phyloP scores from a whole-genome alignment of 2,888 invertebrate genomes.

The Cataglyphis albicans region DNA sequence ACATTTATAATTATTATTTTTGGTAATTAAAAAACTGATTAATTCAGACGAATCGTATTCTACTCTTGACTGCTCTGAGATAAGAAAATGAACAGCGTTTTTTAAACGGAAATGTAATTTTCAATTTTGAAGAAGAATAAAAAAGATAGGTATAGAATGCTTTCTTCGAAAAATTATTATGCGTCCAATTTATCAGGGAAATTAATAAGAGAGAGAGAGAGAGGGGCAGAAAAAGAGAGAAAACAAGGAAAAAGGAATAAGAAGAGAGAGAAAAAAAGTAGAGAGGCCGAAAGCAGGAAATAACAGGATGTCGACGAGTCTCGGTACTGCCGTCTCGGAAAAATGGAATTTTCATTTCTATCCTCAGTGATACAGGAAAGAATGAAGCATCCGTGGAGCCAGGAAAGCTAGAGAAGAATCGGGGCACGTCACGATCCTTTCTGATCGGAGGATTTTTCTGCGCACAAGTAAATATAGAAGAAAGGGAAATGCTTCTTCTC shows the following conservation, averaged over 20 bases:
- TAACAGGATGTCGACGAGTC: slow-evolving; percentile 18
- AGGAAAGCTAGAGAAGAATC: slow-evolving; percentile 14
- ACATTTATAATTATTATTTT: not conserved
- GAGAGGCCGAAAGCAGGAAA: slow-evolving; percentile 27
- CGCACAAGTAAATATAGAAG: slow-evolving; percentile 19
- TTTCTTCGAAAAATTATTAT: slow-evolving; percentile 1
- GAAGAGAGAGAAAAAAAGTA: not conserved
- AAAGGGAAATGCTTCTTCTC: slow-evolving; percentile 13
- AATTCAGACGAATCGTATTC: not conserved
- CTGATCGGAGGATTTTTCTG: slow-evolving; percentile 17
- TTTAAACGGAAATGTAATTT: not conserved
- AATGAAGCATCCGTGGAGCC: slow-evolving; percentile 14
- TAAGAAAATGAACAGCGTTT: not conserved
- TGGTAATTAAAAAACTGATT: not conserved
- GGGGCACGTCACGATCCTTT: slow-evolving; percentile 14
- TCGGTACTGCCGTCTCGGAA: slow-evolving; percentile 20
- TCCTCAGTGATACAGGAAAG: slow-evolving; percentile 28
- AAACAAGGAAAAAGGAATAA: not conserved
- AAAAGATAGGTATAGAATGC: not conserved
- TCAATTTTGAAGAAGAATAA: not conserved
- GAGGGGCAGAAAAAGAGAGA: not conserved
- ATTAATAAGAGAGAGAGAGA: slow-evolving; percentile 5
- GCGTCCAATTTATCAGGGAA: slow-evolving; percentile 22
- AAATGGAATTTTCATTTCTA: slow-evolving; percentile 53
- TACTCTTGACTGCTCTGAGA: not conserved